Evolutionary conservation across 2,888 invertebrate species (phyloP).

Genomic region (Phania funesta): DNA sequence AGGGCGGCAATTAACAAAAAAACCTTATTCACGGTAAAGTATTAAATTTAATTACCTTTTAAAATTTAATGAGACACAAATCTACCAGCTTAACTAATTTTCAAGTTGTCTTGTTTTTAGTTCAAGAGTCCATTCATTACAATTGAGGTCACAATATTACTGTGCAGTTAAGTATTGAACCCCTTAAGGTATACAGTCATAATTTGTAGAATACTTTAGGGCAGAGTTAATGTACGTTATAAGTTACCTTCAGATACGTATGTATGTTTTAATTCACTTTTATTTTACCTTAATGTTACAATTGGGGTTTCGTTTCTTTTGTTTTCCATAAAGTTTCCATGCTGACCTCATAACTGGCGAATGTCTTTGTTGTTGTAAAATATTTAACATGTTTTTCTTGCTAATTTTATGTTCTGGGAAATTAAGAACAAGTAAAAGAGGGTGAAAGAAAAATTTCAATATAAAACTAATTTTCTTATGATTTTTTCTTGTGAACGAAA

Average conservation of each 20-base stretch:
- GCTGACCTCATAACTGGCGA: conserved; percentile 27
- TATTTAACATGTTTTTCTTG: neutral
- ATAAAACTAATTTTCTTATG: conserved; percentile 46
- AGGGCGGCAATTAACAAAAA: neutral
- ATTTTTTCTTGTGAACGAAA: conserved; percentile 26
- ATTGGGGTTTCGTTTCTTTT: conserved; percentile 21
- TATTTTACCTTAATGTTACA: neutral
- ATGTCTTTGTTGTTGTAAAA: neutral
- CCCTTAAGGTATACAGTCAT: conserved; percentile 39
- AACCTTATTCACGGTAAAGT: neutral
- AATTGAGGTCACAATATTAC: conserved; percentile 46
- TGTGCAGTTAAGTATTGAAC: conserved; percentile 25
- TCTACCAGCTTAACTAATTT: neutral
- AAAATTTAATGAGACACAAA: neutral
- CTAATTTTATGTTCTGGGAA: neutral
- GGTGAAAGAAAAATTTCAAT: conserved; percentile 2
- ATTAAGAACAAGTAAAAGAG: neutral
- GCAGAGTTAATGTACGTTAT: neutral
- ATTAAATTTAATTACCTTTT: no score
- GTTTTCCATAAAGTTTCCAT: conserved; percentile 23
- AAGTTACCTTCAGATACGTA: neutral
- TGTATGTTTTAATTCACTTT: neutral
- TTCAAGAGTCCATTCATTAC: neutral
- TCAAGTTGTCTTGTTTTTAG: neutral
- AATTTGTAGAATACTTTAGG: conserved; percentile 23